These are phyloP conservation scores for Chaetoderma sp. DNA, from an alignment of 2,888 invertebrate genomes.

Conservation along the genomic window DNA sequence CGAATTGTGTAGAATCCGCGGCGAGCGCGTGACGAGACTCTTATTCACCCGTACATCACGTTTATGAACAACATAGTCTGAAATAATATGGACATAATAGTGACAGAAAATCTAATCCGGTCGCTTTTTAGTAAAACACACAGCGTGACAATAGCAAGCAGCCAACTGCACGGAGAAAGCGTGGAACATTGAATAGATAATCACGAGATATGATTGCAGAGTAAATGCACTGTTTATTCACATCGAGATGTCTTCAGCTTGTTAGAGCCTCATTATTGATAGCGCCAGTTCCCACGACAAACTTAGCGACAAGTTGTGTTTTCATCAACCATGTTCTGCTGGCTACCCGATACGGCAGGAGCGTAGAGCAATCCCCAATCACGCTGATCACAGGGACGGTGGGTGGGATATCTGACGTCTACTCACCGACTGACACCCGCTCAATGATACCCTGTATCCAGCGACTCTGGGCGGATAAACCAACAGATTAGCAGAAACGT, in stretches of 20 bases:
- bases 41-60: too few species aligned
- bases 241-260: background rate
- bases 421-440: too few species aligned
- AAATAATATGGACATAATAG: conserved; percentile 3
- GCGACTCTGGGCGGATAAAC: too few species aligned
- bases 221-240: background rate
- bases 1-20: too few species aligned
- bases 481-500: too few species aligned
- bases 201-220: conserved; percentile 7
- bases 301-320: background rate
- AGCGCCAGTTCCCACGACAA: background rate
- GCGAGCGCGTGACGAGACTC: too few species aligned
- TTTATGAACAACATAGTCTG: background rate
- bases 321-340: background rate
- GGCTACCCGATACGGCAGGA: conserved; percentile 1
- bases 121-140: conserved; percentile 6
- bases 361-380: too few species aligned
- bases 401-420: too few species aligned
- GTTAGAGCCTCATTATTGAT: conserved; percentile 7
- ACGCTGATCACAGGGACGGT: too few species aligned
- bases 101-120: background rate
- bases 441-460: too few species aligned
- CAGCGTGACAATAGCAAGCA: background rate
- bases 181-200: background rate
- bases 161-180: background rate